Base-by-base conservation (phyloP, 2,888 invertebrate genomes). In the Pristionchus fissidentatus region DNA sequence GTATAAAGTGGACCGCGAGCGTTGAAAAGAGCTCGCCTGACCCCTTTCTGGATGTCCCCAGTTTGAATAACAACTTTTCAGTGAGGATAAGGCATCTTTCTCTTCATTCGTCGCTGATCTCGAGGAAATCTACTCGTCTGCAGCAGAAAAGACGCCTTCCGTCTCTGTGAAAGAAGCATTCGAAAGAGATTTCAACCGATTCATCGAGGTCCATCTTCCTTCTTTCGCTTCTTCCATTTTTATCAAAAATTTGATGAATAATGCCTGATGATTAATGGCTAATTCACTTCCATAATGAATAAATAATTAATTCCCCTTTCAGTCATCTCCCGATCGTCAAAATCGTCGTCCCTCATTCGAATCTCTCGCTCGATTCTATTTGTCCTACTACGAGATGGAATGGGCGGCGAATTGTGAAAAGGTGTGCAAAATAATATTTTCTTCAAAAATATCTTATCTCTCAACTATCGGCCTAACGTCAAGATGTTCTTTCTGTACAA, bases 381-480 rank as follows among this genome's bases (percentile, higher is more conserved):
- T 81, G 10, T 62, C 62, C 0, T 81, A 66, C 46, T 81, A 32
- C 66, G 81, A 81, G n/a, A 81, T 81, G 81, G 81, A 81, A 66
- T 81, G 81, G 81, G 81, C 81, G 0, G 81, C 81, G 0, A 32
- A 22, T 29, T n/a, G 26, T 22, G 32, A 7, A 4, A 38, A 80
- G 60, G 80, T 80, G 19, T 22, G 22, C n/a, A n/a, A n/a, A n/a
- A n/a, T n/a, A n/a, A n/a, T n/a, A n/a, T n/a, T n/a, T n/a, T n/a
- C n/a, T n/a, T n/a, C n/a, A n/a, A n/a, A n/a, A n/a, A n/a, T n/a
- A n/a, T n/a, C n/a, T n/a, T n/a, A n/a, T n/a, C n/a, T n/a, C n/a
- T n/a, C n/a, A n/a, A n/a, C n/a, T n/a, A n/a, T n/a, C n/a, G n/a
- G n/a, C n/a, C n/a, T n/a, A n/a, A n/a, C n/a, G n/a, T n/a, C n/a